Conservation (phyloP, 2,113 vertebrate genomes). For the Melospiza melodia region DNA sequence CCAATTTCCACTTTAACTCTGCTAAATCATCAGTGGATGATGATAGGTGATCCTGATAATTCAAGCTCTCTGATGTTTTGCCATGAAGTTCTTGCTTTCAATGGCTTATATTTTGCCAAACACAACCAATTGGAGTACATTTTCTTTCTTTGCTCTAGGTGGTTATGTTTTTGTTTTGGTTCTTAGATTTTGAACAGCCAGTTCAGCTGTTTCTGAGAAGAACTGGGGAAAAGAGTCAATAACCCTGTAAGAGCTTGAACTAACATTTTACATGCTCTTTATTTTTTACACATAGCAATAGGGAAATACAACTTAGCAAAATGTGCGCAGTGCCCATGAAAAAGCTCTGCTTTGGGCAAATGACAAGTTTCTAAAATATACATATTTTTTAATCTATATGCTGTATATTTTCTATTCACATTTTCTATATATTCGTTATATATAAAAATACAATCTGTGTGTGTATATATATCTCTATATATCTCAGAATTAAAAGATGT, state of each 20-base stretch:
- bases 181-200: not conserved
- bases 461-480: not conserved
- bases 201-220: constrained; percentile 32
- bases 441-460: not conserved
- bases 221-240: not conserved
- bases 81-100: not conserved
- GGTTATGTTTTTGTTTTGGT: not conserved
- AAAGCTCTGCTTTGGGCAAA: not conserved
- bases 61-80: not conserved
- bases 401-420: not conserved
- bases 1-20: constrained; percentile 23
- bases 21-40: not conserved
- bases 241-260: not conserved
- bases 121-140: not conserved
- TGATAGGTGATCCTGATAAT: not conserved
- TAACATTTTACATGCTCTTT: not conserved
- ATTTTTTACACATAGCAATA: not conserved
- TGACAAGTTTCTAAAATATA: not conserved
- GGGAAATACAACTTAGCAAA: not conserved
- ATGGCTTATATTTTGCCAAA: not conserved
- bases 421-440: not conserved
- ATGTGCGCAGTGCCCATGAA: not conserved
- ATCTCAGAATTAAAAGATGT: not conserved
- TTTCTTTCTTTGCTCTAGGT: not conserved
- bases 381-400: not conserved